Conservation (phyloP, 64 coral and sea anemone species). For the Hydrozoanthus tunicans region DNA sequence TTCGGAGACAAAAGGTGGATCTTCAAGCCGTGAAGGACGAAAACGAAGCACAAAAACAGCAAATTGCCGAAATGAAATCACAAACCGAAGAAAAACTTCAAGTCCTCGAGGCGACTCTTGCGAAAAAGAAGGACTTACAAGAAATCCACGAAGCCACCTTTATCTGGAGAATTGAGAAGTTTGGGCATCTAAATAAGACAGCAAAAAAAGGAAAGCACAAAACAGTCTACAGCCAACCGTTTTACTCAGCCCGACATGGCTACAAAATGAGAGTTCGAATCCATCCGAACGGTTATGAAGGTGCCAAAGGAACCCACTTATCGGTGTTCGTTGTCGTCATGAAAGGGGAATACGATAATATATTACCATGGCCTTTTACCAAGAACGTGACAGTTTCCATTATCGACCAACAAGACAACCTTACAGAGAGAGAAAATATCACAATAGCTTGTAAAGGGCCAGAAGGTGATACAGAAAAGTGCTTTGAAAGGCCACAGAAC, state of each 20-base stretch:
- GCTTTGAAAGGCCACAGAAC: slow-evolving; percentile 14
- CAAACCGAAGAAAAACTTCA: slow-evolving; percentile 38
- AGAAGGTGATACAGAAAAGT: not conserved
- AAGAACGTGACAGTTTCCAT: slow-evolving; percentile 27
- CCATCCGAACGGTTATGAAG: slow-evolving; percentile 44
- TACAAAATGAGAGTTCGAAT: slow-evolving; percentile 51
- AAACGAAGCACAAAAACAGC: not conserved
- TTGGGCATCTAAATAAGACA: slow-evolving; percentile 7
- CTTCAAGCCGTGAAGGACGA: slow-evolving; percentile 8
- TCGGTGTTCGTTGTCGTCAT: slow-evolving; percentile 44
- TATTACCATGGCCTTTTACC: slow-evolving; percentile 61
- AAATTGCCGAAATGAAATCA: slow-evolving; percentile 21
- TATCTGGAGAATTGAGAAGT: slow-evolving; percentile 38
- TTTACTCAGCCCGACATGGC: slow-evolving; percentile 42
- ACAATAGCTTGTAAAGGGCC: not conserved
- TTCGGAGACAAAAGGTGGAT: not conserved
- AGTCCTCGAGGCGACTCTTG: slow-evolving; percentile 10
- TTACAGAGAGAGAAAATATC: slow-evolving; percentile 37
- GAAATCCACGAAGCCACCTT: not conserved
- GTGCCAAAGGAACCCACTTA: slow-evolving; percentile 35
- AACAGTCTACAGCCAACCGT: slow-evolving; percentile 15
- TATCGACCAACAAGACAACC: slow-evolving; percentile 50
- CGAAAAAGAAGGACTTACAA: not conserved
- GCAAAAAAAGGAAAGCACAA: slow-evolving; percentile 20
- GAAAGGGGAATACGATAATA: slow-evolving; percentile 65